Evolutionary conservation across 2,888 invertebrate species (phyloP).

Genomic region (Corbicula japonica): DNA sequence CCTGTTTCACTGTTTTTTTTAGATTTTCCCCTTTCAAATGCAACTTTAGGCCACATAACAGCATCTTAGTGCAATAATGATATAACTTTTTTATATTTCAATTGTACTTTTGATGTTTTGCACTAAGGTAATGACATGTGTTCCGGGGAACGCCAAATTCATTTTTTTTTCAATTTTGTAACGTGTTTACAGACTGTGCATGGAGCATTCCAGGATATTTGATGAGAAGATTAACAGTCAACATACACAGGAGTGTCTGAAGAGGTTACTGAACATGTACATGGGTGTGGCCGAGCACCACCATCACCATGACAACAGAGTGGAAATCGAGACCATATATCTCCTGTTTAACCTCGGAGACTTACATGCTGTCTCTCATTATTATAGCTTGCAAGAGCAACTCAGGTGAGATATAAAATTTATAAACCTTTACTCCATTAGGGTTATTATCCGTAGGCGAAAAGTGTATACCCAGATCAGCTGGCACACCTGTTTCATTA

Average conservation of each 20-base stretch:
- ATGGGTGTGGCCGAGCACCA: constrained; percentile 7
- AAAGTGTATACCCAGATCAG: too few species aligned
- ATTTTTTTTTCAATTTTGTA: neutral
- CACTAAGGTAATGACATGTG: too few species aligned
- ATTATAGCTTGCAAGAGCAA: constrained; percentile 71
- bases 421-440: too few species aligned
- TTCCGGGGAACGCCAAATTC: too few species aligned
- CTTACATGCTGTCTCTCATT: constrained; percentile 85
- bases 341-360: constrained; percentile 90
- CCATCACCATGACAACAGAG: constrained; percentile 63
- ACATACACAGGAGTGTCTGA: constrained; percentile 91
- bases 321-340: constrained; percentile 90
- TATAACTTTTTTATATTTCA: too few species aligned
- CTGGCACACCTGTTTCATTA: too few species aligned
- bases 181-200: constrained; percentile 88
- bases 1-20: too few species aligned
- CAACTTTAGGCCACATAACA: too few species aligned
- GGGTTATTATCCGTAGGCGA: too few species aligned
- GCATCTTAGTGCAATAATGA: too few species aligned
- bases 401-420: constrained; percentile 81
- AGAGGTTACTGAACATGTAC: constrained; percentile 89
- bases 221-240: constrained; percentile 91
- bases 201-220: constrained; percentile 88
- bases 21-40: too few species aligned
- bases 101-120: too few species aligned